Percentiles rank a stretch among this genome's conserved stretches.
Conservation (phyloP, 2,888 invertebrate genomes). For the Chymomyza fuscimana region DNA sequence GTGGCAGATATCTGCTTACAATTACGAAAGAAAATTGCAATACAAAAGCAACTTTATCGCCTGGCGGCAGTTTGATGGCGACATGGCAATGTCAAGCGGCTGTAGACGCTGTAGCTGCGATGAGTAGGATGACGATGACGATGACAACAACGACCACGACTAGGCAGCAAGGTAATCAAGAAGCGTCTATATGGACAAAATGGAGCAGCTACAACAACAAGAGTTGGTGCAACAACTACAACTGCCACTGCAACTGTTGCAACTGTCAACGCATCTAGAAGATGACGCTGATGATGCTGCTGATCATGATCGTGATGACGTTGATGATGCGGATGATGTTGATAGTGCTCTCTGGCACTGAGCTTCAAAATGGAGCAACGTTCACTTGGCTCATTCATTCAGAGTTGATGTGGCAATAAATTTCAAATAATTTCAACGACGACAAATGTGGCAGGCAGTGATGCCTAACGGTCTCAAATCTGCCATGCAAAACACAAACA, state of each 20-base stretch:
- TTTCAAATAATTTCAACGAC: slow-evolving; percentile 51
- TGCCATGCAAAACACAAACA: slow-evolving; percentile 46
- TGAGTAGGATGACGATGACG: too few species aligned
- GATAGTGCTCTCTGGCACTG: slow-evolving; percentile 5
- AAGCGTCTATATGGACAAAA: slow-evolving; percentile 71
- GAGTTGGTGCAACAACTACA: too few species aligned
- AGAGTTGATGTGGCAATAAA: slow-evolving; percentile 56
- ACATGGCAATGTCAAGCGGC: slow-evolving; percentile 15
- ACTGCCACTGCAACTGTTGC: background rate
- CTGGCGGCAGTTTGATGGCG: slow-evolving; percentile 7
- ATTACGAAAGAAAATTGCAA: slow-evolving; percentile 6
- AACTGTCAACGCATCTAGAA: background rate
- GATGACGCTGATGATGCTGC: slow-evolving; percentile 3
- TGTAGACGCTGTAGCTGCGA: too few species aligned
- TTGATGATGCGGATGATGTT: background rate
- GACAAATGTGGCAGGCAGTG: slow-evolving; percentile 51
- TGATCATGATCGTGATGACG: background rate
- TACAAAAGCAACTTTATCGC: slow-evolving; percentile 51
- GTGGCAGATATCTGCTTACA: slow-evolving; percentile 9
- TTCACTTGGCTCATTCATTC: slow-evolving; percentile 37
- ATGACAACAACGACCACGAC: background rate
- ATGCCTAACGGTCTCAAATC: slow-evolving; percentile 42
- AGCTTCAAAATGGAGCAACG: slow-evolving; percentile 60
- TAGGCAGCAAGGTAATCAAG: slow-evolving; percentile 62
- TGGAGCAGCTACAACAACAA: slow-evolving; percentile 54